Evolutionary conservation across 2,113 vertebrate genomes (phyloP), one percentile per base, ranked within the genome.

Genomic region (Rhodinocichla rosea): DNA sequence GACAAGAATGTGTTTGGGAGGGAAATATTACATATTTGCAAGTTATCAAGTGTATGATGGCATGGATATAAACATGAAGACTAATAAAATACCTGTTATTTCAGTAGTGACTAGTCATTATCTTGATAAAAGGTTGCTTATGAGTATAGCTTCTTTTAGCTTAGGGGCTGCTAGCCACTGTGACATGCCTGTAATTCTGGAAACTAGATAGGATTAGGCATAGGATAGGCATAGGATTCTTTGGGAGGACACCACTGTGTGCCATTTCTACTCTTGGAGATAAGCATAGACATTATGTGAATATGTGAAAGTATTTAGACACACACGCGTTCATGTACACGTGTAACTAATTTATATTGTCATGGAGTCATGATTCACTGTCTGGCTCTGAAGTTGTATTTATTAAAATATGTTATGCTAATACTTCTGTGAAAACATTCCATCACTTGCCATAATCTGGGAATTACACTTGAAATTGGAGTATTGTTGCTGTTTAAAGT

Each of bases 281-380:
- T 37, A 18, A 81, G 19, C 13, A 44, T 62, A 57, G 64, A 42
- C 0, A 0, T 80, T 60, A 1, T 5, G 10, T 59, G 50, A 40
- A 15, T 73, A 14, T 14, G 7, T 30, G 10, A 11, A 14, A 68
- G 8, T 45, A 13, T 27, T 47, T 40, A 39, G 22, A 26, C 15
- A n/a, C 14, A 19, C 10, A 17, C 1, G 0, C 32, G 10, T 42
- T 57, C 30, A 9, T 9, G 13, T 30, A 44, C 18, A 8, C 0
- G 0, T 26, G 5, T 78, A 74, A 45, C 37, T 57, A 35, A n/a
- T 42, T 42, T 67, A 18, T 91, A 12, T 50, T 70, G 26, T 69
- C 16, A 26, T 30, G 22, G 28, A 45, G 50, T 49, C 26, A 2
- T 37, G 68, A 47, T 67, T 75, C 35, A 40, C 8, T 76, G 30